Evolutionary conservation across 2,113 vertebrate species (phyloP).

Genomic region (Probosciger aterrimus): DNA sequence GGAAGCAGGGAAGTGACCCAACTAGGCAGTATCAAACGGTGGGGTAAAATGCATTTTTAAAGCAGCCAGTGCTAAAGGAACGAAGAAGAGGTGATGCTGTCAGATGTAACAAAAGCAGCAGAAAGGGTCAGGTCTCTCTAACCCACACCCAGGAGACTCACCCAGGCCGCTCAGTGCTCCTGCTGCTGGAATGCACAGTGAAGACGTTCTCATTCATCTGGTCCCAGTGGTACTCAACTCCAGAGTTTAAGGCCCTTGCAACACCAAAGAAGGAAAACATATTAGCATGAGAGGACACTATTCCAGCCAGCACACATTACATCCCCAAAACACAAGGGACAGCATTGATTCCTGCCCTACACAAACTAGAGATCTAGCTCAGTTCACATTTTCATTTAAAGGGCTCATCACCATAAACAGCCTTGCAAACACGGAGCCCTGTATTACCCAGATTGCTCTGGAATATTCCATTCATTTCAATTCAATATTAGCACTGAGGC

Average conservation of each 20-base stretch:
- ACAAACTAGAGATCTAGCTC: background rate
- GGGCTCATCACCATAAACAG: background rate
- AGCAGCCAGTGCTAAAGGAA: background rate
- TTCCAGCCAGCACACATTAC: background rate
- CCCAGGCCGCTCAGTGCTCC: constrained; percentile 88
- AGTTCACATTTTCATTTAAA: background rate
- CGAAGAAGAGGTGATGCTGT: background rate
- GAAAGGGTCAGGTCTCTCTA: background rate
- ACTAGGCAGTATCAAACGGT: background rate
- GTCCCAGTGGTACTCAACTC: constrained; percentile 90
- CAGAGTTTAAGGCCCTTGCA: constrained; percentile 89
- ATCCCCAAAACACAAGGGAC: background rate
- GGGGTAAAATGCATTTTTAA: background rate
- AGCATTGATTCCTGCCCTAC: background rate
- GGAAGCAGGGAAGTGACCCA: background rate
- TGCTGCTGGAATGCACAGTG: constrained; percentile 85
- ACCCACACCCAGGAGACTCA: constrained; percentile 66
- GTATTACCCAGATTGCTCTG: background rate
- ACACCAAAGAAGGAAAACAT: constrained; percentile 31
- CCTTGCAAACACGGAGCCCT: background rate
- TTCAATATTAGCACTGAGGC: background rate
- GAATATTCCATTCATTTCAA: background rate
- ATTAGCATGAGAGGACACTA: background rate
- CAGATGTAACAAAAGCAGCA: background rate
- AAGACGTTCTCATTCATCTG: constrained; percentile 88